phyloP scores from a whole-genome alignment of 2,113 vertebrate genomes.

The Asarcornis scutulata region DNA sequence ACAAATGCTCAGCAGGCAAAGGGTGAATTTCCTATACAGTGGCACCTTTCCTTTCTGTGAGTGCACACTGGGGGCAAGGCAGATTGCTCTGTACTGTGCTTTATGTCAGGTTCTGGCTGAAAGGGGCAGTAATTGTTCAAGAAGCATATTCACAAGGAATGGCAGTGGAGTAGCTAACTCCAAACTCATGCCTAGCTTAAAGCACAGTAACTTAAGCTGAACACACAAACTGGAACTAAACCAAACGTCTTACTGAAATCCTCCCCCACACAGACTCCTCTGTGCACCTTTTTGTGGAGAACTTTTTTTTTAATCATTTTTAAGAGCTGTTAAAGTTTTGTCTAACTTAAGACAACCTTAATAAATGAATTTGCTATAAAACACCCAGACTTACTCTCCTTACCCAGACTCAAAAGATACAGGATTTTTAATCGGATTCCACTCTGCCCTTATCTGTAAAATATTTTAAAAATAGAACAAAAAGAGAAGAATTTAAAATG shows the following conservation, averaged over 20 bases:
- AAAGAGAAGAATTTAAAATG: constrained; percentile 19
- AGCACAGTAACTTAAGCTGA: neutral
- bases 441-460: constrained; percentile 13
- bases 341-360: neutral
- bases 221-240: neutral
- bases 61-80: rapidly evolving
- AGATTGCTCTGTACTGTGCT: neutral
- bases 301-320: neutral
- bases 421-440: constrained; percentile 19
- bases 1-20: neutral
- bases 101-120: neutral
- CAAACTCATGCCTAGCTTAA: neutral
- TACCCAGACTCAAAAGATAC: neutral
- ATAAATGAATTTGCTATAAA: neutral
- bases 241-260: neutral
- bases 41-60: neutral
- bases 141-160: neutral
- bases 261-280: neutral
- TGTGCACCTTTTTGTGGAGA: neutral
- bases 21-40: neutral
- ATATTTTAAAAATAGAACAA: constrained; percentile 24
- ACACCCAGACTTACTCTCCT: neutral
- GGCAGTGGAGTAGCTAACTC: neutral
- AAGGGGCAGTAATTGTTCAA: neutral
- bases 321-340: neutral